Conservation (phyloP, 2,888 invertebrate species). For the Tiliacea aurago region DNA sequence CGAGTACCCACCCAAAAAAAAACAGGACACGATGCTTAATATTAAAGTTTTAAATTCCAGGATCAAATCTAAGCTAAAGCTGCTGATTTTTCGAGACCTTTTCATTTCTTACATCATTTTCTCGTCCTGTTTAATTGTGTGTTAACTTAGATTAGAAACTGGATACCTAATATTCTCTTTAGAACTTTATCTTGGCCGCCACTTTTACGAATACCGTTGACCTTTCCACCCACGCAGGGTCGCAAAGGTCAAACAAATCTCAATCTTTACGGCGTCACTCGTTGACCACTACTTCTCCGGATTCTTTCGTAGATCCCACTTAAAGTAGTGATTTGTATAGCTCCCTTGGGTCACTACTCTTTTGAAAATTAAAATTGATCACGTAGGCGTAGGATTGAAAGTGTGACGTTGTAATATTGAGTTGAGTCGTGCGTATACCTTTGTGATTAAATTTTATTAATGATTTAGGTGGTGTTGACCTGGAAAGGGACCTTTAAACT, state of each 20-base stretch:
- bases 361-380: constrained; percentile 12
- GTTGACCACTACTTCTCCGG: constrained; percentile 17
- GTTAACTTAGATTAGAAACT: constrained; percentile 38
- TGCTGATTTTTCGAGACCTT: not conserved
- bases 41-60: not conserved
- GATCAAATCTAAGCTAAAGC: not conserved
- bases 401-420: constrained; percentile 21
- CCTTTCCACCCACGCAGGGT: constrained; percentile 50
- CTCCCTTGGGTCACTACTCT: not conserved
- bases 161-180: constrained; percentile 27
- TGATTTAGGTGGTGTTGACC: not conserved
- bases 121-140: constrained; percentile 34
- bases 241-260: constrained; percentile 52
- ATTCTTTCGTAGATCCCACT: constrained; percentile 13
- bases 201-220: constrained; percentile 58
- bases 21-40: too few relatives aligned
- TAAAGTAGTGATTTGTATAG: constrained; percentile 29
- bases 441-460: constrained; percentile 21
- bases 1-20: too few relatives aligned
- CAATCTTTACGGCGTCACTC: constrained; percentile 34
- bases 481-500: not conserved
- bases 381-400: constrained; percentile 17
- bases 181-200: constrained; percentile 33
- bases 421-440: constrained; percentile 1
- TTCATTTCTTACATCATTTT: constrained; percentile 2